These are phyloP conservation scores for Tribolium madens DNA, from an alignment of 1,140 invertebrate genomes.

Conservation along the genomic window DNA sequence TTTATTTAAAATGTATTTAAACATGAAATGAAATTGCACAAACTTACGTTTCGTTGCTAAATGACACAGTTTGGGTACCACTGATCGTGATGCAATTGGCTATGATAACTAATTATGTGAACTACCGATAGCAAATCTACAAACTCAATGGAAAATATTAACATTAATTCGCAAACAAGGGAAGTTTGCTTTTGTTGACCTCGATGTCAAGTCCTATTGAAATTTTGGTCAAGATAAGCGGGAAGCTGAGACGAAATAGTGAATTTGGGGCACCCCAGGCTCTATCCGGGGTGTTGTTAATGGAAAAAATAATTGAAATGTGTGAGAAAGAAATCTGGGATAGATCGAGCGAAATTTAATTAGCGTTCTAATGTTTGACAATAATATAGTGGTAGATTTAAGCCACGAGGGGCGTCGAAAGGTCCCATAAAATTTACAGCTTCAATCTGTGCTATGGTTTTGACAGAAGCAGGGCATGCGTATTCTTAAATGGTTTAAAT, in stretches of 20 bases:
- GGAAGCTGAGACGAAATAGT: neutral
- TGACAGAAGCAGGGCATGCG: conserved; percentile 49
- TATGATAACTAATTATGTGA: neutral
- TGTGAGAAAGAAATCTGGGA: neutral
- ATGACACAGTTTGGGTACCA: neutral
- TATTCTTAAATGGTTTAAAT: conserved; percentile 44
- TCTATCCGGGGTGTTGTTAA: neutral
- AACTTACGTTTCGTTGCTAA: neutral
- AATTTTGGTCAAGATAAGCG: neutral
- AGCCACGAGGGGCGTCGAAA: neutral
- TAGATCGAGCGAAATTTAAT: conserved; percentile 15
- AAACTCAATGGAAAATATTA: neutral
- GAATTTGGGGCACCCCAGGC: neutral
- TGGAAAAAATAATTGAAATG: conserved; percentile 7
- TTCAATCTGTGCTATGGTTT: conserved; percentile 39
- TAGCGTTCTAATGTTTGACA: conserved; percentile 1
- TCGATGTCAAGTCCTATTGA: neutral
- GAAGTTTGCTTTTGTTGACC: neutral
- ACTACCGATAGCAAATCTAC: neutral
- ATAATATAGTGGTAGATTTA: conserved; percentile 14
- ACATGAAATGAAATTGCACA: neutral
- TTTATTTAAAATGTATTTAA: neutral
- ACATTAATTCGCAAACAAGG: neutral
- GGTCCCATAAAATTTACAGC: conserved; percentile 35
- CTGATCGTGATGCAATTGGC: neutral